A percentile compares a stretch with the other conserved stretches of the same genome.
phyloP scores from a whole-genome alignment of 2,113 vertebrate genomes.

The Hucho hucho region DNA sequence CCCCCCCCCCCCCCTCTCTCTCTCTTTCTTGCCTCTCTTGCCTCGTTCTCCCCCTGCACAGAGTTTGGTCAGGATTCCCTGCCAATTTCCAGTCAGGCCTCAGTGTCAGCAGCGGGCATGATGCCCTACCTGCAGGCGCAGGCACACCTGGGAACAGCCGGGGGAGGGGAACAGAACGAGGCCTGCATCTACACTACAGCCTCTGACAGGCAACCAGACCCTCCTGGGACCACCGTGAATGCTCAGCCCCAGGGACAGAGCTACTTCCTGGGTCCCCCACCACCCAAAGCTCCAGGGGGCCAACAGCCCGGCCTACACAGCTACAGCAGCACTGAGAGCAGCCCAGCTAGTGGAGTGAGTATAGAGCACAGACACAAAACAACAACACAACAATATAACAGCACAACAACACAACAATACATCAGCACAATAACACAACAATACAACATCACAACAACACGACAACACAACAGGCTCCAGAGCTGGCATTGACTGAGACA shows the following conservation, averaged over 20 bases:
- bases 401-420: too few species aligned
- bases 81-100: slow-evolving; percentile 61
- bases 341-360: slow-evolving; percentile 72
- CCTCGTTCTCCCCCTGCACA: slow-evolving; percentile 18
- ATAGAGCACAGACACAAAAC: neutral
- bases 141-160: slow-evolving; percentile 52
- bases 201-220: slow-evolving; percentile 73
- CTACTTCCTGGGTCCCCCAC: slow-evolving; percentile 72
- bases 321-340: slow-evolving; percentile 60
- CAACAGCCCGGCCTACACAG: slow-evolving; percentile 57
- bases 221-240: slow-evolving; percentile 63
- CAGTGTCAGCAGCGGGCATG: slow-evolving; percentile 73
- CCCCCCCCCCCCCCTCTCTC: neutral
- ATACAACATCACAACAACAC: too few species aligned
- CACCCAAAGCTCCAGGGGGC: slow-evolving; percentile 61
- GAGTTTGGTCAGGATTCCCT: slow-evolving; percentile 74
- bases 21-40: neutral
- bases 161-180: slow-evolving; percentile 62
- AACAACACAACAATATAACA: too few species aligned
- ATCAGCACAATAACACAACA: too few species aligned
- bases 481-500: too few species aligned
- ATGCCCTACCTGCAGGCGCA: slow-evolving; percentile 81
- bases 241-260: slow-evolving; percentile 67
- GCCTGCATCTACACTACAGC: slow-evolving; percentile 41
- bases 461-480: too few species aligned